Conservation (phyloP, 1,140 invertebrate genomes). For the Platorchestia sp. region DNA sequence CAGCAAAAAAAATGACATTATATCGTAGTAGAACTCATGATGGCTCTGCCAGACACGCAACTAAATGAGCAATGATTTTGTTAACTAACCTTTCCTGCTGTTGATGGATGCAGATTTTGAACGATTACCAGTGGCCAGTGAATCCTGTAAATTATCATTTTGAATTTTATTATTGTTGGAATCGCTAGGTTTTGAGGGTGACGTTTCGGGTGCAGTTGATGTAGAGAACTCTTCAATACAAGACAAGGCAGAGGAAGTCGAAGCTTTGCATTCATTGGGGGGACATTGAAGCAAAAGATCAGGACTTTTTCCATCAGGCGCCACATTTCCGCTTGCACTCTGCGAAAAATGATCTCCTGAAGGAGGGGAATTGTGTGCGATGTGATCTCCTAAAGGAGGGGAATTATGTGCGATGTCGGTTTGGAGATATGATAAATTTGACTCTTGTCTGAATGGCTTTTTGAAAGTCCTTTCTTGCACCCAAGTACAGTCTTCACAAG, state of each 20-base stretch:
- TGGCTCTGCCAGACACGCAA: too few species aligned
- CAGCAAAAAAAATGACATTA: background rate
- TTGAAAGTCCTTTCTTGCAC: background rate
- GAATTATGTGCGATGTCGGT: background rate
- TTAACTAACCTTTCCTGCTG: background rate
- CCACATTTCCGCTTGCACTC: background rate
- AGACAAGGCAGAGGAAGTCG: background rate
- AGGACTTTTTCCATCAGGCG: background rate
- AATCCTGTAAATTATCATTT: background rate
- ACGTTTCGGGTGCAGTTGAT: background rate
- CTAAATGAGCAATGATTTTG: background rate
- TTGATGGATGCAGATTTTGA: background rate
- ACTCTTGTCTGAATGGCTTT: conserved; percentile 22
- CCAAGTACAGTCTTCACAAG: background rate
- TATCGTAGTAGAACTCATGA: too few species aligned
- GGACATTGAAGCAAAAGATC: background rate
- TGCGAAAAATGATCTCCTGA: background rate
- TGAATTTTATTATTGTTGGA: conserved; percentile 32
- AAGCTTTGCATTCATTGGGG: background rate
- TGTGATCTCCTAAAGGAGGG: background rate
- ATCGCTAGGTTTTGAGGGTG: background rate
- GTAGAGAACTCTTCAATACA: background rate
- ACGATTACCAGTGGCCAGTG: background rate
- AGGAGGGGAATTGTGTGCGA: too few species aligned
- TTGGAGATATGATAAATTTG: background rate